Evolutionary conservation across 2,113 vertebrate species (phyloP), one percentile per base, ranked within the genome.

Genomic region (Podarcis raffonei): DNA sequence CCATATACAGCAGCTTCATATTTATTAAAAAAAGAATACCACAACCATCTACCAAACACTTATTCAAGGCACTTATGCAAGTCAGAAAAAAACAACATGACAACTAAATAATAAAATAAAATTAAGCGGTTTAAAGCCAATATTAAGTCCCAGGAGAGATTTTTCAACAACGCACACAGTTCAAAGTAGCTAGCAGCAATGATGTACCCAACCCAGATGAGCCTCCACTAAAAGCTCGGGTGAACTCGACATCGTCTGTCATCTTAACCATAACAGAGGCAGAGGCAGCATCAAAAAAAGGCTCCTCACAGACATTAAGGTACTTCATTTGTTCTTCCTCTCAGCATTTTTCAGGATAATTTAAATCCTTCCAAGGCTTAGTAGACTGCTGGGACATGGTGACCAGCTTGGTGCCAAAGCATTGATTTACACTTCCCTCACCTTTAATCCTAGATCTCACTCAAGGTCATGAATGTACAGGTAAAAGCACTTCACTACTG

Each of bases 391-490:
- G 72, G 81, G 20, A 48, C 74, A 81, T 27, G 84, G 83, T 2
- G 9, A 79, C 13, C 35, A 81, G 42, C 7, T 32, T 37, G 90
- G 92, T 92, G 53, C 4, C 6, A 16, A 6, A 30, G 87, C 84
- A 94, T 86, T 77, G 90, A 80, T 84, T 86, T 87, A 68, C 18
- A 23, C 16, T 42, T 92, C 59, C 72, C 83, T 81, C 59, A 89
- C 53, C 11, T 18, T 42, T 87, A 87, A 5, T 5, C 90, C 7
- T 39, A 84, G 78, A 23, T 86, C 86, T 78, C 65, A 75, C 18
- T 57, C 84, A 75, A 84, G 65, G 66, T 83, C 42, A 16, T 0
- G n/a, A 87, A 32, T 81, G 74, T 75, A 53, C 22, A 65, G 4
- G 30, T 75, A 92, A 90, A 91, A 84, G 84, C 65, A 85, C 39